Base-by-base conservation (phyloP, 2,888 invertebrate genomes). In the Siphlonurus alternatus region DNA sequence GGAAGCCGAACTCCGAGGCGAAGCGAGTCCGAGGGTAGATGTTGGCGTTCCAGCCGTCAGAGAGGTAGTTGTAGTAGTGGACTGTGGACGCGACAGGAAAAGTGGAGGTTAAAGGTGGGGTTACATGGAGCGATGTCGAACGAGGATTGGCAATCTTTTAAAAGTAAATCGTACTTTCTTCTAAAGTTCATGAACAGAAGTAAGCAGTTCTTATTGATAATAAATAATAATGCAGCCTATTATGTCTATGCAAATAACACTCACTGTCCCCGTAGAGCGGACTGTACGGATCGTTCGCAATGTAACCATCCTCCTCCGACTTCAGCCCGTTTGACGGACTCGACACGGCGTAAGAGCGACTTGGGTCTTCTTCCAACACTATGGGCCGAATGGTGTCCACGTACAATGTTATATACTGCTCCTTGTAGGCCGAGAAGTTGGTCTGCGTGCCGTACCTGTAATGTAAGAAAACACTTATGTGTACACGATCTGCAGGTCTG, bases 1-100 rank as follows among this genome's bases (percentile, higher is more conserved):
- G 97, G 69, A 90, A 88, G 1, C 99, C 99, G 73, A 93, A 99
- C 75, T 99, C 99, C 0, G 98, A 96, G 2, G 88, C 85, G 75
- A 98, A 97, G 70, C 98, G 81, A 0, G 94, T 85, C 18, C 82
- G 81, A 0, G 89, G 89, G 73, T 87, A 95, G 3, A 82, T 84
- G 65, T 80, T 81, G 61, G 84, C 80, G 70, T 89, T 78, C 93
- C 94, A 98, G 64, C 86, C 83, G 71, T 98, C 87, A 23, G 78
- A 76, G 0, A 84, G 63, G 71, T 96, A 94, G 70, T 92, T 88
- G 75, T 99, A 98, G 73, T 86, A 92, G 73, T 98, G 97, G 5
- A 89, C 87, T 87, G 70, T 53, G 78, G 77, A 65, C 62, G 20
- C 56, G 20, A 64, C 25, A 54, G 53, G 53, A 18, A 54, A 15